Evolutionary conservation across 1,140 invertebrate species (phyloP), one percentile per base, ranked within the genome.

Genomic region (Rhagoletis zephyria): DNA sequence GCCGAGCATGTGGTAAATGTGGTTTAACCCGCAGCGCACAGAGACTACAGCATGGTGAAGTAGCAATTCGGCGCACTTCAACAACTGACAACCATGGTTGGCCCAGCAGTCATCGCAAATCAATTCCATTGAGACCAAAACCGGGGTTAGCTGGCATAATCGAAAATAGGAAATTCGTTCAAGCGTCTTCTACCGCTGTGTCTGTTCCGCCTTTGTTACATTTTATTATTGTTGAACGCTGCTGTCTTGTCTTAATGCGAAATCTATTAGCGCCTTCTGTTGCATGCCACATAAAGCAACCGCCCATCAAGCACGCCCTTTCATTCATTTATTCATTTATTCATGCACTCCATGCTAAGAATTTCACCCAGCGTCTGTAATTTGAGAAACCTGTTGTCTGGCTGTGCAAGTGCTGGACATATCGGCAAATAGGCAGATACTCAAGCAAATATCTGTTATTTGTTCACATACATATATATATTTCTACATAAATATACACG

Each of bases 211-310:
- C n/a, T 6, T 42, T 77, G 45, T 77, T 30, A 30, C 30, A 30
- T 30, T 56, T 1, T 81, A 16, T 81, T 81, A 56, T 81, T 81
- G 3, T 51, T 81, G 30, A 30, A 30, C 48, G 12, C n/a, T 81
- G 48, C n/a, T 81, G 74, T n/a, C 48, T 56, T 56, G 74, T 56
- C 74, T 81, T 81, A 81, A 81, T 81, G 19, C 16, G 74, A 81
- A 81, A 81, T 81, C 74, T 81, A 81, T 81, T 81, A 81, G 74
- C 74, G 74, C 74, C 74, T 81, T 81, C 74, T 81, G 74, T 81
- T 81, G 45, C 74, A 56, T 81, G 74, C 48, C 74, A 81, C 48
- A 81, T 16, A 81, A 81, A 19, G 19, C 16, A 59, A 67, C 42
- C 74, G 74, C 45, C 45, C 16, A 51, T n/a, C 70, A 77, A 56